These are phyloP conservation scores for Chiroxiphia lanceolata DNA, from an alignment of 2,797 vertebrate genomes.

Conservation along the genomic window DNA sequence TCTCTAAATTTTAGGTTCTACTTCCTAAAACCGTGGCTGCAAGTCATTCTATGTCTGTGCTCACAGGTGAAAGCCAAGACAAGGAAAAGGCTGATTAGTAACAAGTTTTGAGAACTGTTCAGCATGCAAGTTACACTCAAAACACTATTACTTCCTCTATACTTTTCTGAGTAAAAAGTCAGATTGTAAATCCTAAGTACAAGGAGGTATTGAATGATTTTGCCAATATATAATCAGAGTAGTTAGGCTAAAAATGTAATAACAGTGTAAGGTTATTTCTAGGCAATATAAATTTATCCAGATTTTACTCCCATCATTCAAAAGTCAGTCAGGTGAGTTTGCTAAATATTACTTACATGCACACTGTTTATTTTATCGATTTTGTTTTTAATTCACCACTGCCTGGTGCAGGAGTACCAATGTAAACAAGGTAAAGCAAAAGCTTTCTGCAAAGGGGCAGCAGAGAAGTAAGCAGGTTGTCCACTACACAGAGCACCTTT, in stretches of 20 bases:
- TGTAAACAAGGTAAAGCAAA: background rate
- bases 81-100: background rate
- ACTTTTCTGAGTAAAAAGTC: background rate
- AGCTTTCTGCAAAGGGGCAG: background rate
- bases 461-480: background rate
- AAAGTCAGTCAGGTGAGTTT: background rate
- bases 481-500: background rate
- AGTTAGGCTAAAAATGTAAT: background rate
- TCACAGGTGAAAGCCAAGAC: background rate
- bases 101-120: background rate
- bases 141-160: background rate
- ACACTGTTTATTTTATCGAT: background rate
- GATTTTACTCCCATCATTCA: background rate
- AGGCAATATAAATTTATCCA: background rate
- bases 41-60: background rate
- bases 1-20: background rate
- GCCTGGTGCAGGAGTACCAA: background rate
- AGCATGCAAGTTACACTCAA: background rate
- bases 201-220: background rate
- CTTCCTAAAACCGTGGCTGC: background rate
- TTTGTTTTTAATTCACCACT: background rate
- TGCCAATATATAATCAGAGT: background rate
- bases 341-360: background rate
- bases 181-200: background rate
- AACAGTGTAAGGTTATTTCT: background rate